Evolutionary conservation across 1,140 invertebrate species (phyloP).

Genomic region (Procambarus clarkii): DNA sequence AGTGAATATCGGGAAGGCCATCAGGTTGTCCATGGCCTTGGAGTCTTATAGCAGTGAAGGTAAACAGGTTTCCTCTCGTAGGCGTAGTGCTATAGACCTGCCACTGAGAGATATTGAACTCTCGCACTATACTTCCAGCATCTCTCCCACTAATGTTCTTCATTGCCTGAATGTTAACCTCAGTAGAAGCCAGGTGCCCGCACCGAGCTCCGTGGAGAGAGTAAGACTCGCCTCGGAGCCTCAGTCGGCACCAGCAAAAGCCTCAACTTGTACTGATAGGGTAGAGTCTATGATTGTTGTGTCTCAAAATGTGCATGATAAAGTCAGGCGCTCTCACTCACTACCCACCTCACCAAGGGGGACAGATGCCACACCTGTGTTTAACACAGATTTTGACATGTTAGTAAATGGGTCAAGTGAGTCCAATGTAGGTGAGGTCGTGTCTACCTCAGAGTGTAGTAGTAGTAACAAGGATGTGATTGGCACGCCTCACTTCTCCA

Average conservation of each 20-base stretch:
- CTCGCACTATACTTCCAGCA: slow-evolving; percentile 29
- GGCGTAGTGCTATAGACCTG: slow-evolving; percentile 65
- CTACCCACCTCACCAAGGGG: slow-evolving; percentile 63
- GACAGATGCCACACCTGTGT: slow-evolving; percentile 32
- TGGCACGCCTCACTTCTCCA: slow-evolving; percentile 2
- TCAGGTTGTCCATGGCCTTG: slow-evolving; percentile 69
- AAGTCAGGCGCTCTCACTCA: slow-evolving; percentile 62
- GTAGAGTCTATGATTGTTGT: slow-evolving; percentile 69
- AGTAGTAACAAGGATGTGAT: background rate
- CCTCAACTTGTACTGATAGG: slow-evolving; percentile 68
- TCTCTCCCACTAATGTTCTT: slow-evolving; percentile 53
- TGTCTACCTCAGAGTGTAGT: slow-evolving; percentile 28
- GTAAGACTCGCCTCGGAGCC: slow-evolving; percentile 27
- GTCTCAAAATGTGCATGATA: slow-evolving; percentile 62
- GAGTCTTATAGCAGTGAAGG: slow-evolving; percentile 69
- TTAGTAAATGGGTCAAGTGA: slow-evolving; percentile 29
- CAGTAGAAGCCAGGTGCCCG: slow-evolving; percentile 20
- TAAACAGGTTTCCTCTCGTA: slow-evolving; percentile 67
- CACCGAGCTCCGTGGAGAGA: slow-evolving; percentile 31
- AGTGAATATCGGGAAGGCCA: slow-evolving; percentile 71
- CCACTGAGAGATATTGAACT: slow-evolving; percentile 47
- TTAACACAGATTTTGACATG: slow-evolving; percentile 33
- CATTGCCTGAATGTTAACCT: slow-evolving; percentile 53
- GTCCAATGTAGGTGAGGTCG: slow-evolving; percentile 24
- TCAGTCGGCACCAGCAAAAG: slow-evolving; percentile 45